Conservation (phyloP, 2,888 invertebrate genomes). For the Ypsolopha sequella region DNA sequence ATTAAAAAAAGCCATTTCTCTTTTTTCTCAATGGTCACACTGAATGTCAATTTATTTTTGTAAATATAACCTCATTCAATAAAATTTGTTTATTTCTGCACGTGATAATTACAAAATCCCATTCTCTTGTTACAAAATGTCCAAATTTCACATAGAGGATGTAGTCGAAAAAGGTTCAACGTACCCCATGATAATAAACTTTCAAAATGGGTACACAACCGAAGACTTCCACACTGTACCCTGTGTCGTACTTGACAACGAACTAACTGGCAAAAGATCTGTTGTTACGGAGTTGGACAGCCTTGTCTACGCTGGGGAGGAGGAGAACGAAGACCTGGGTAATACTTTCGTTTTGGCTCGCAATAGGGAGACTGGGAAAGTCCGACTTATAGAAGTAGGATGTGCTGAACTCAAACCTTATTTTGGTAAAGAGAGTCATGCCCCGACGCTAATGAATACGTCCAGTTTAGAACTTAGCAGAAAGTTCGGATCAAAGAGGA, state of each 20-base stretch:
- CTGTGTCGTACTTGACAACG: slow-evolving; percentile 28
- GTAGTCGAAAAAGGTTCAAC: slow-evolving; percentile 27
- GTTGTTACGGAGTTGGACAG: slow-evolving; percentile 28
- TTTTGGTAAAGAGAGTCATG: slow-evolving; percentile 20
- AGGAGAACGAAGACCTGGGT: slow-evolving; percentile 29
- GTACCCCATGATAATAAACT: slow-evolving; percentile 35
- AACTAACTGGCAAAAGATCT: slow-evolving; percentile 21
- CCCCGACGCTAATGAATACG: slow-evolving; percentile 24
- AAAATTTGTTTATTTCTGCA: too few species aligned
- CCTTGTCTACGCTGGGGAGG: slow-evolving; percentile 41
- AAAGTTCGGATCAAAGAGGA: slow-evolving; percentile 75
- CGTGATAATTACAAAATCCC: too few species aligned
- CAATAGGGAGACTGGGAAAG: slow-evolving; percentile 44
- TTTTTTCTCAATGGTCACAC: too few species aligned
- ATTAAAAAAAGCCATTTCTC: too few species aligned
- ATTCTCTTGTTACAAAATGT: slow-evolving; percentile 20
- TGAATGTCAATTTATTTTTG: too few species aligned
- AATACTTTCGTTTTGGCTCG: slow-evolving; percentile 38
- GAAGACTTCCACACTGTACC: slow-evolving; percentile 25
- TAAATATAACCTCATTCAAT: too few species aligned
- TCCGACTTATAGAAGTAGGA: slow-evolving; percentile 36
- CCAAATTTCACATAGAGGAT: slow-evolving; percentile 36
- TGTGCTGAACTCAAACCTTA: slow-evolving; percentile 28
- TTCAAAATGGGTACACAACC: slow-evolving; percentile 47
- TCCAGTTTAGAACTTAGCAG: slow-evolving; percentile 62